Evolutionary conservation across 2,113 vertebrate species (phyloP), one percentile per base, ranked within the genome.

Genomic region (Corythoichthys haematopterus): DNA sequence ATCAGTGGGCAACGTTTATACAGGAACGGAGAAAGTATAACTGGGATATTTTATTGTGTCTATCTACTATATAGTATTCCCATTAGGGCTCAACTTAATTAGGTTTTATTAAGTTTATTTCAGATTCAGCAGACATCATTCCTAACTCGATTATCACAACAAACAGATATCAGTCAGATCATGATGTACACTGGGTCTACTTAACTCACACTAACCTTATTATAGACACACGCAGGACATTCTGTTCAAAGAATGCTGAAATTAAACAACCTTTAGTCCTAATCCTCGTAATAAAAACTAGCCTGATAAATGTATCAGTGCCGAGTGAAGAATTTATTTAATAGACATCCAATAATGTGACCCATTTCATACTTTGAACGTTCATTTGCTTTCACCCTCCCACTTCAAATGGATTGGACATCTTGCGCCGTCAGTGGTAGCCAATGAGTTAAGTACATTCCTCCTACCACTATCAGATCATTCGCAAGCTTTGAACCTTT

Each of bases 401-500:
- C 40, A 43, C 6, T 43, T 43, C 40, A 43, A 43, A 43, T 43
- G 6, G 40, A 43, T 43, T 7, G 40, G 40, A 43, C 40, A 3
- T 43, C 40, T 3, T 7, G 2, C 9, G 40, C 9, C 9, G 3
- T 7, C 40, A 43, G 9, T 43, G 40, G 40, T 43, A 11, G 61
- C 20, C 56, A 45, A 15, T 61, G 40, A 38, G 55, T 72, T 77
- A 51, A 74, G 82, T 57, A 15, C 63, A 65, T 61, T 72, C 70
- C 64, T 6, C 33, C 58, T 46, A 58, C 47, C 56, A 69, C 74
- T 51, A 69, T 76, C 61, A 57, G 48, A 66, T 60, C 75, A 77
- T 69, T 2, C 37, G 70, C 65, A 78, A 79, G 81, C 77, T 70
- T 71, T 78, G 70, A 78, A 78, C 81, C 75, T 69, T 73, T 81